Conservation (phyloP, 92 coral and sea anemone species). For the Epizoanthus illoricatus region DNA sequence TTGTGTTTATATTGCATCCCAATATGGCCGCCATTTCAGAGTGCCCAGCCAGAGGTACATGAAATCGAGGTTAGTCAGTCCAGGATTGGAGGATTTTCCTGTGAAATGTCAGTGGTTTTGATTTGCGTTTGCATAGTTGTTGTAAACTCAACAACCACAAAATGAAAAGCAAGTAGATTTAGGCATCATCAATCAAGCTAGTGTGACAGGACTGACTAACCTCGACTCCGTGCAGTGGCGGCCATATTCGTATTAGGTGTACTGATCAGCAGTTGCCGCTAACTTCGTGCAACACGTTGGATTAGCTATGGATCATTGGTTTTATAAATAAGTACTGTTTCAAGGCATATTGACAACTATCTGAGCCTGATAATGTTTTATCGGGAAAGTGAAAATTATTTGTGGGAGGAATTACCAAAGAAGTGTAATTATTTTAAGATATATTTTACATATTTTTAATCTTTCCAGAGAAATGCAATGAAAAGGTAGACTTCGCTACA, state of each 20-base stretch:
- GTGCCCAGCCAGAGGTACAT: too few relatives aligned
- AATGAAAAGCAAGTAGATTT: too few relatives aligned
- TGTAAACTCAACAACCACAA: too few relatives aligned
- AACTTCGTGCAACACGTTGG: neutral
- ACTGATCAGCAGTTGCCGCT: neutral
- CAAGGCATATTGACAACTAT: neutral
- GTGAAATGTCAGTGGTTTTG: too few relatives aligned
- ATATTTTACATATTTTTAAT: neutral
- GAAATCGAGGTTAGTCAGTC: too few relatives aligned
- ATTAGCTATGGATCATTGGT: neutral
- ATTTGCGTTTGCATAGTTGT: too few relatives aligned
- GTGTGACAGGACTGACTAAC: too few relatives aligned
- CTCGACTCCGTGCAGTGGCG: too few relatives aligned
- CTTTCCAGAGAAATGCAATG: neutral
- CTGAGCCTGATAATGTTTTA: neutral
- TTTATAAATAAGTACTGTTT: neutral
- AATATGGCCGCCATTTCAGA: too few relatives aligned
- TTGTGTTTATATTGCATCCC: neutral
- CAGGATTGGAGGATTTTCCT: too few relatives aligned
- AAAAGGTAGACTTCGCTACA: neutral
- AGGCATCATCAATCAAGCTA: too few relatives aligned
- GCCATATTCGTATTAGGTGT: too few relatives aligned
- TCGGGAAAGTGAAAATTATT: slow-evolving; percentile 8
- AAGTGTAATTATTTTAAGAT: neutral
- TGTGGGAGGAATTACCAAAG: slow-evolving; percentile 12